phyloP scores from a whole-genome alignment of 2,113 vertebrate species.

The Burhinus bistriatus region DNA sequence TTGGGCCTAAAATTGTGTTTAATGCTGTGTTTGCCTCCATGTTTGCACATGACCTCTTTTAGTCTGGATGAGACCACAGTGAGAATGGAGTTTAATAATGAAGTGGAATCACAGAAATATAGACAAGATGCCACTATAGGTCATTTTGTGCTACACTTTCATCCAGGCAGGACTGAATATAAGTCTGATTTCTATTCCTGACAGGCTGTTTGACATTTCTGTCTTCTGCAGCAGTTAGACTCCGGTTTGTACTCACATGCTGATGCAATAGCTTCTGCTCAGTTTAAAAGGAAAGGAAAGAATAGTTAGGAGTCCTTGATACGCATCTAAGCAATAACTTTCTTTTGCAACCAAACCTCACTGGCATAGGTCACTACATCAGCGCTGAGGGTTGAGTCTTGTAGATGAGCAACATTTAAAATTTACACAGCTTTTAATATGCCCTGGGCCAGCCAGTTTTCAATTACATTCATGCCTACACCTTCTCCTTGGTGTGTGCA shows the following conservation, averaged over 20 bases:
- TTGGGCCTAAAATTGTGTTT: neutral
- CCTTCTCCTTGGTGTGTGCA: neutral
- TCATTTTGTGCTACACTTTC: neutral
- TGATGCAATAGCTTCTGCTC: conserved; percentile 23
- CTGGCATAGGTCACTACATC: neutral
- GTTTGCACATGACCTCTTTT: neutral
- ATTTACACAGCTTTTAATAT: neutral
- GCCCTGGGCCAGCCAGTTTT: neutral
- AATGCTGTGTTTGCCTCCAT: neutral
- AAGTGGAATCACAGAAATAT: neutral
- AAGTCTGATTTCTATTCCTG: conserved; percentile 12
- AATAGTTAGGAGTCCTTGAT: neutral
- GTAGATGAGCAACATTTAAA: neutral
- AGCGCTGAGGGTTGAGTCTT: neutral
- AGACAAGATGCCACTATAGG: neutral
- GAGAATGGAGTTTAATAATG: neutral
- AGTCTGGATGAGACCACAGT: neutral
- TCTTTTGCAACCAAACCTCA: neutral
- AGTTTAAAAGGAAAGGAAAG: neutral
- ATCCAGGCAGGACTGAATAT: neutral
- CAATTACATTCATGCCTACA: neutral
- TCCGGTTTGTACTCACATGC: neutral
- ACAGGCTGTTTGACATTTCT: conserved; percentile 28
- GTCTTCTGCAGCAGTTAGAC: neutral
- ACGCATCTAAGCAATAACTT: neutral